These are phyloP conservation scores for Pachypsylla venusta DNA, from an alignment of 1,140 invertebrate species.

Conservation along the genomic window DNA sequence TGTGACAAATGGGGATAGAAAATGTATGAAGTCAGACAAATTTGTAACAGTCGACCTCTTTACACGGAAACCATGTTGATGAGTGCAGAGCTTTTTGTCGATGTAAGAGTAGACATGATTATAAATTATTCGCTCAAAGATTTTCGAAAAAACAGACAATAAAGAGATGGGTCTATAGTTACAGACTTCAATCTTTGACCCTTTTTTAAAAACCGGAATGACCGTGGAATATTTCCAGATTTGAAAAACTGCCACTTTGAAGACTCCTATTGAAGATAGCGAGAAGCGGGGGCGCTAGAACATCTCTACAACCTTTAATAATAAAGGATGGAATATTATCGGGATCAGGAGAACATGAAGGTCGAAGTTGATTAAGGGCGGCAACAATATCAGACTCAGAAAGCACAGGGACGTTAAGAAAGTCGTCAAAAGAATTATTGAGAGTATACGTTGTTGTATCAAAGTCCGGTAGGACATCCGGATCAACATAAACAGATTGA, in stretches of 20 bases:
- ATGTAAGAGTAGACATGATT: slow-evolving; percentile 20
- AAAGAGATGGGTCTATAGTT: slow-evolving; percentile 20
- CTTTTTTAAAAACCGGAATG: slow-evolving; percentile 7
- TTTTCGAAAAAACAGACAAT: slow-evolving; percentile 15
- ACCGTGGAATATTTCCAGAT: neutral
- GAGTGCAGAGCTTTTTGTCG: slow-evolving; percentile 12
- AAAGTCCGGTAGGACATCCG: neutral
- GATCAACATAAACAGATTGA: neutral
- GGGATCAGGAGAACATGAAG: neutral
- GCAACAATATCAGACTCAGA: neutral
- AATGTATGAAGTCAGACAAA: no score
- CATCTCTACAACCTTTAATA: neutral
- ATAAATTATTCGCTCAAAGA: slow-evolving; percentile 21
- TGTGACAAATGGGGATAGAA: no score
- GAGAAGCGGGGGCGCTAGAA: neutral
- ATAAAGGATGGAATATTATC: slow-evolving; percentile 1
- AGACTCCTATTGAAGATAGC: neutral
- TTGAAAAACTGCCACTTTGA: neutral
- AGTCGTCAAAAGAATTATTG: neutral
- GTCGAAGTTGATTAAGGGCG: neutral
- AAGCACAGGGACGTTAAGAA: neutral
- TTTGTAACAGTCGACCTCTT: neutral
- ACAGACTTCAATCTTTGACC: slow-evolving; percentile 10
- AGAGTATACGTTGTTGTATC: neutral
- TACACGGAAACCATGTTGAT: slow-evolving; percentile 15